Percentiles rank a stretch among this genome's conserved stretches.
These are phyloP conservation scores for Ondatra zibethicus DNA, from an alignment of 2,113 vertebrate genomes.

Conservation along the genomic window DNA sequence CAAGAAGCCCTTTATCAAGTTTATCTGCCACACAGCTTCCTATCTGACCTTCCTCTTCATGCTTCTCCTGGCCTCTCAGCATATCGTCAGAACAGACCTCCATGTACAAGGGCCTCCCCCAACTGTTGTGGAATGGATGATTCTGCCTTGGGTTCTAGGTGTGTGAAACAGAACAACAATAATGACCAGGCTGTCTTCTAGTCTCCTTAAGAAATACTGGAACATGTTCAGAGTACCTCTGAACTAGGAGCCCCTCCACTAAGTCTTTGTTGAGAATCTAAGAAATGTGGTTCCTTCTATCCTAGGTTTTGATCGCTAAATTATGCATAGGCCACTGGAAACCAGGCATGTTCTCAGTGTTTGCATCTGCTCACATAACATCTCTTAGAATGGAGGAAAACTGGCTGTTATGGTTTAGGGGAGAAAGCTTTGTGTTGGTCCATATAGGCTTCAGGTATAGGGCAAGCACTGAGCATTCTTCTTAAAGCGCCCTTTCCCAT, in stretches of 20 bases:
- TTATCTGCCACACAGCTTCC: slow-evolving; percentile 98
- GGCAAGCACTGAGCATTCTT: not conserved
- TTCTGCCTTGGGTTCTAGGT: slow-evolving; percentile 98
- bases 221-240: not conserved
- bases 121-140: slow-evolving; percentile 98
- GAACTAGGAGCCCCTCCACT: not conserved
- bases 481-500: not conserved
- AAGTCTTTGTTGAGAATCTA: slow-evolving; percentile 14
- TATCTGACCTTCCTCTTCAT: slow-evolving; percentile 99
- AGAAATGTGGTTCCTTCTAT: slow-evolving; percentile 43
- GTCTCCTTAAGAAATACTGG: not conserved
- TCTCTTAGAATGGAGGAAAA: not conserved
- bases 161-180: slow-evolving; percentile 70
- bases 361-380: not conserved
- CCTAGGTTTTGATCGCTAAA: not conserved
- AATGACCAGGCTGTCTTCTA: not conserved
- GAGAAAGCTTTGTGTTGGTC: slow-evolving; percentile 41
- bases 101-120: slow-evolving; percentile 97
- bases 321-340: not conserved
- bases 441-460: not conserved
- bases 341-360: not conserved
- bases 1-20: slow-evolving; percentile 99
- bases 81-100: slow-evolving; percentile 97
- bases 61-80: slow-evolving; percentile 96
- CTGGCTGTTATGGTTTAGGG: not conserved